Evolutionary conservation across 2,888 invertebrate genomes (phyloP), one percentile per base, ranked within the genome.

Genomic region (Ernsta delagoae): DNA sequence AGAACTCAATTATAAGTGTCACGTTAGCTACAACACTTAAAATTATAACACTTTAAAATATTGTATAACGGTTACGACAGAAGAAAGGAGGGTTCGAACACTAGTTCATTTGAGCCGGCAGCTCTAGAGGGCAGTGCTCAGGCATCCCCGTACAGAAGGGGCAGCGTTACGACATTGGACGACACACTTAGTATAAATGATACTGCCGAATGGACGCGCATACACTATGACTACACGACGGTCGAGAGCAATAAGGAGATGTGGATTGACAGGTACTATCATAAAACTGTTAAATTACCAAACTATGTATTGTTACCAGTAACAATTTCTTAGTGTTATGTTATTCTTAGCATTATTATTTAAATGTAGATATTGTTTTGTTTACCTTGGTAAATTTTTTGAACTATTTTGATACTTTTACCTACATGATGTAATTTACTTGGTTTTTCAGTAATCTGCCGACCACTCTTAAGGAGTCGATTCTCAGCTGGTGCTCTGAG

Each of bases 101-200:
- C 90, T 5, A 92, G 92, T 74, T 93, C 92, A 0, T 88, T 87
- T 67, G 91, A 92, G 34, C 86, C 88, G 0, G 86, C 85, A 0
- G 72, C 76, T 0, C 71, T 82, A 4, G 81, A 78, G 3, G 85
- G 85, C 45, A 79, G 87, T 60, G 79, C 75, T 0, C 79, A 83
- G 0, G 84, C 79, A 9, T 88, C 91, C 0, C 89, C 90, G 0
- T 66, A 82, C 0, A 81, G 87, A 0, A 84, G 87, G 34, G 85
- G 86, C 69, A 92, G 92, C 68, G 90, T 87, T n/a, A 87, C 90
- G 12, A 93, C 93, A 0, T 77, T 93, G 3, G 94, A 93, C 73
- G 93, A 93, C 67, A 90, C 92, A 1, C 78, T 93, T 7, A 93
- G 93, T 73, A 90, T 91, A 48, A 90, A 91, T 68, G 92, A 92